phyloP scores from a whole-genome alignment of 1,140 invertebrate species.

The Magallana ariakensis region DNA sequence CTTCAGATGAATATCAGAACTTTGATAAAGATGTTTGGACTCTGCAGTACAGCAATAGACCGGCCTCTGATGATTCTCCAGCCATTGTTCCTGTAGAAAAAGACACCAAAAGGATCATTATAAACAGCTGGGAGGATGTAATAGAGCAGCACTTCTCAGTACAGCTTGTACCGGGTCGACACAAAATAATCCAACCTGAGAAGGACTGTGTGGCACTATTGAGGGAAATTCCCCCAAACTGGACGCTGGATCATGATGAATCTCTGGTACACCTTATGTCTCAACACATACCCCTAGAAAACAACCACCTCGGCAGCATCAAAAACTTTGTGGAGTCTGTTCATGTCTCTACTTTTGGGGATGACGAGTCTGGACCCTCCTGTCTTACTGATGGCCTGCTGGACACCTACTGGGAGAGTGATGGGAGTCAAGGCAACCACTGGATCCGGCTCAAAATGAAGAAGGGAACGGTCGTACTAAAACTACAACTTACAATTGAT shows the following conservation, averaged over 20 bases:
- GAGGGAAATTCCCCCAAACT: conserved; percentile 66
- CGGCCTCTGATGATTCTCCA: conserved; percentile 68
- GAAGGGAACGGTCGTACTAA: conserved; percentile 78
- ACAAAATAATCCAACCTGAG: conserved; percentile 64
- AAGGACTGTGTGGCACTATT: conserved; percentile 69
- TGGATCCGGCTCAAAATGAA: conserved; percentile 79
- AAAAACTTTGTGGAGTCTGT: conserved; percentile 77
- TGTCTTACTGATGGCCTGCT: conserved; percentile 78
- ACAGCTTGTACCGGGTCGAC: conserved; percentile 63
- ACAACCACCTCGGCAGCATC: conserved; percentile 74
- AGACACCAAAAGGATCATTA: conserved; percentile 16
- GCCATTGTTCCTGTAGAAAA: conserved; percentile 57
- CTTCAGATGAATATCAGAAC: conserved; percentile 58
- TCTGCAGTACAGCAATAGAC: conserved; percentile 68
- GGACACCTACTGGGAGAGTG: conserved; percentile 79
- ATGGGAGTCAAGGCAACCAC: conserved; percentile 78
- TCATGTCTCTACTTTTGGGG: conserved; percentile 76
- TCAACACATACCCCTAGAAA: conserved; percentile 72
- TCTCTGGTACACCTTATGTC: conserved; percentile 77
- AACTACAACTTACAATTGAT: conserved; percentile 72
- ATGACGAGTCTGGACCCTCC: conserved; percentile 70
- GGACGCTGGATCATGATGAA: conserved; percentile 78
- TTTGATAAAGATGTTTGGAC: conserved; percentile 71
- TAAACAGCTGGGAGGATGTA: conserved; percentile 72
- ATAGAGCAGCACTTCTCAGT: conserved; percentile 71